Evolutionary conservation across 1,140 invertebrate genomes (phyloP), one percentile per base, ranked within the genome.

Genomic region (Ceratoteleas bidentatus): DNA sequence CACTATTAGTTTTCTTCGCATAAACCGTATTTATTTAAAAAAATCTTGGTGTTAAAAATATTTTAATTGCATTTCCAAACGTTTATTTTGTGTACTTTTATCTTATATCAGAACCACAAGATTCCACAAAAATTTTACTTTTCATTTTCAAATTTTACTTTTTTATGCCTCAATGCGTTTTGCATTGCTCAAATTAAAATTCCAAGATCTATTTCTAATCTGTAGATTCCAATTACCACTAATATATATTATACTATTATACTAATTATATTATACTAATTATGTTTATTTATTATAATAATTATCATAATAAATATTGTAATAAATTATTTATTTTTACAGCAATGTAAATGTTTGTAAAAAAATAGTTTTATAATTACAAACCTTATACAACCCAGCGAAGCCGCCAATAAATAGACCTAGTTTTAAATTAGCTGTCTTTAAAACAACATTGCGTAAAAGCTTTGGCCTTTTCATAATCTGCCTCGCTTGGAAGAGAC

Each of bases 401-500:
- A 95, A 95, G 62, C 93, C 92, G 57, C 94, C 94, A 82, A 95
- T 89, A 84, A 95, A 95, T 36, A 92, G 81, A 40, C 93, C 94
- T 62, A 95, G 85, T 82, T 93, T 92, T 8, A 95, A 85, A 40
- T 40, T 40, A 40, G 36, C 36, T 6, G 2, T 40, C 0, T 40
- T 40, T 40, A 9, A 11, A 40, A 94, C 85, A 66, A 93, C 90
- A 40, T 85, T 87, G 80, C 91, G 92, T 0, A 93, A 70, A 77
- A 91, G 87, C 24, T 88, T 87, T 68, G 94, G 93, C 13, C 90
- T 92, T 15, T 86, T 89, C 8, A 93, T 43, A 85, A 93, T 83
- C 90, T 85, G 85, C 85, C 91, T 91, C 58, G 93, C 85, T 84
- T 91, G 87, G 14, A 94, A 88, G 11, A 94, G 74, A 62, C 93